phyloP scores from a whole-genome alignment of 2,113 vertebrate genomes.

The Paramormyrops kingsleyae region DNA sequence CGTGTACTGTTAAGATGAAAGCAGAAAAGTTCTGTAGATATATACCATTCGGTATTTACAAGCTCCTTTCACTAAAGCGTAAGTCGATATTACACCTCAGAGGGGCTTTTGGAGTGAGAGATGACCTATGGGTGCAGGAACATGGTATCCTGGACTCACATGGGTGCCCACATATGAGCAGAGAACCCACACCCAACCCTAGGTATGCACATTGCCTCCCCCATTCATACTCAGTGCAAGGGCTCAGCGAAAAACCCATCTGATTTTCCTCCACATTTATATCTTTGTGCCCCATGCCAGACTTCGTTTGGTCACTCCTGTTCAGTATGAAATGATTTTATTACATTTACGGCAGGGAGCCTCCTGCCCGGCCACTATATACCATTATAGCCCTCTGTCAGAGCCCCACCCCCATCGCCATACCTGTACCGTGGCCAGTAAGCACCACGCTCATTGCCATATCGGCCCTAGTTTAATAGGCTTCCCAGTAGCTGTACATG shows the following conservation, averaged over 20 bases:
- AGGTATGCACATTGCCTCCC: not conserved
- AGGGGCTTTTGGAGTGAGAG: slow-evolving; percentile 23
- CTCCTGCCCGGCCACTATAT: slow-evolving; percentile 6
- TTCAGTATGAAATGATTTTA: slow-evolving; percentile 37
- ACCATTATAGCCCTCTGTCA: not conserved
- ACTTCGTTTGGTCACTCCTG: slow-evolving; percentile 41
- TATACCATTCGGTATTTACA: not conserved
- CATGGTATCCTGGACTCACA: not conserved
- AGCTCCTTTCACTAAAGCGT: slow-evolving; percentile 29
- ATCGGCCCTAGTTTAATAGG: slow-evolving; percentile 10
- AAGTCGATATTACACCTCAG: slow-evolving; percentile 18
- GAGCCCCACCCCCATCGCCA: not conserved
- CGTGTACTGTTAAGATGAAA: slow-evolving; percentile 21
- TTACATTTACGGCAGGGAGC: slow-evolving; percentile 27
- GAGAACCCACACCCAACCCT: not conserved
- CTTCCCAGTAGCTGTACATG: slow-evolving; percentile 47
- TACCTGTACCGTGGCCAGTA: not conserved
- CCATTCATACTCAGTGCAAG: slow-evolving; percentile 33
- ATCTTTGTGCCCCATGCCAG: slow-evolving; percentile 51
- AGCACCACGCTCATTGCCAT: not conserved
- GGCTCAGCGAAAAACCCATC: slow-evolving; percentile 53
- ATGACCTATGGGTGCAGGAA: not conserved
- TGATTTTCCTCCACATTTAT: slow-evolving; percentile 65
- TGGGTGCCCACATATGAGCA: not conserved
- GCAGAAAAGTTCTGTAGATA: slow-evolving; percentile 37